Percentiles rank a stretch among this genome's conserved stretches.
phyloP scores from a whole-genome alignment of 37 sponge, comb jelly and placozoan species.

The Crambe crambe region DNA sequence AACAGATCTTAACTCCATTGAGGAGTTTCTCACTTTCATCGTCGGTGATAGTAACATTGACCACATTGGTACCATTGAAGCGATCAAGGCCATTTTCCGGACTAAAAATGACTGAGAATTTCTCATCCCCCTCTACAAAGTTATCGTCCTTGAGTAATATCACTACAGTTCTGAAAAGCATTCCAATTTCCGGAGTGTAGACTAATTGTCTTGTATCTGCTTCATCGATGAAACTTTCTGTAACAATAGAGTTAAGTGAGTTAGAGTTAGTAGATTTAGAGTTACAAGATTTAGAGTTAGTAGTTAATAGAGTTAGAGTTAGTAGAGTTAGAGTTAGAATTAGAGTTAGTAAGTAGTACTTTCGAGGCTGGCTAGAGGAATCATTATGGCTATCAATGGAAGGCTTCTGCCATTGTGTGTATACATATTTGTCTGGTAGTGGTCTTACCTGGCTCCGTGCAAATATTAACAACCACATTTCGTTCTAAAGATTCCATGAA shows the following conservation, averaged over 20 bases:
- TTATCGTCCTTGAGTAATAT: not conserved
- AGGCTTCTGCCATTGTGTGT: too few relatives aligned
- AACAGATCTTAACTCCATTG: not conserved
- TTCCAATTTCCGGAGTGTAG: not conserved
- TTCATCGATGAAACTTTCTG: too few relatives aligned
- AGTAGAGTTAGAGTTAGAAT: too few relatives aligned
- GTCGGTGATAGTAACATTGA: not conserved
- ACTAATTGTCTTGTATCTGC: too few relatives aligned
- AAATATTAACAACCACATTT: not conserved
- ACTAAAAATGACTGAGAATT: not conserved
- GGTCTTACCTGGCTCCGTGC: not conserved
- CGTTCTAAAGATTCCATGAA: not conserved
- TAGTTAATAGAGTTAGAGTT: too few relatives aligned
- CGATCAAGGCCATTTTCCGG: not conserved
- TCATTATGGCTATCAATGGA: too few relatives aligned
- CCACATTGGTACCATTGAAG: not conserved
- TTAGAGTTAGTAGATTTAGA: too few relatives aligned
- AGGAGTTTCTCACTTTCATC: conserved; percentile 26
- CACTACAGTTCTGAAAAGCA: not conserved
- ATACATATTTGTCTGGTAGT: too few relatives aligned
- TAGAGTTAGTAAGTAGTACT: too few relatives aligned
- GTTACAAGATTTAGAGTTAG: too few relatives aligned
- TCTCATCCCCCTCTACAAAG: conserved; percentile 1
- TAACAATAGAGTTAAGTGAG: too few relatives aligned
- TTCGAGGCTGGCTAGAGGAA: too few relatives aligned